These are phyloP conservation scores for Brachionus angularis DNA, from an alignment of 1,140 invertebrate genomes.

Conservation along the genomic window DNA sequence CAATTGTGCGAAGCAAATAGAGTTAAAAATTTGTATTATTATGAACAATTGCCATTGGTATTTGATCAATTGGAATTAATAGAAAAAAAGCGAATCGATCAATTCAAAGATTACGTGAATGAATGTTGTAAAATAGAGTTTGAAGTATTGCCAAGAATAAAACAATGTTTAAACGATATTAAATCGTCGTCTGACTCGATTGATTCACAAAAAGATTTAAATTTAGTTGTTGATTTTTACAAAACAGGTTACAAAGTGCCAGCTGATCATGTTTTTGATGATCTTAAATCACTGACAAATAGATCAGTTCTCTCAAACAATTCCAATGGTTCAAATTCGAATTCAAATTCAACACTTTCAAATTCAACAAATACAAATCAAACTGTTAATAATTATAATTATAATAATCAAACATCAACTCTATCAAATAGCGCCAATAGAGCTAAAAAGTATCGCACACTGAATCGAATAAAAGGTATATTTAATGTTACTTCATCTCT, in stretches of 20 bases:
- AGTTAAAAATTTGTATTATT: constrained; percentile 16
- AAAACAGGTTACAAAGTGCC: constrained; percentile 32
- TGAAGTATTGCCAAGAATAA: constrained; percentile 25
- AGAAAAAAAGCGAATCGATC: neutral
- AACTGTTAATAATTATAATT: too few relatives aligned
- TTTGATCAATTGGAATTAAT: neutral
- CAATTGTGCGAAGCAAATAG: constrained; percentile 34
- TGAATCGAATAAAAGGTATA: constrained; percentile 32
- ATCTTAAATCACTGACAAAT: neutral
- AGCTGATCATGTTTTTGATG: constrained; percentile 1
- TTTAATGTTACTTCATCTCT: too few relatives aligned
- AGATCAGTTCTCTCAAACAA: neutral
- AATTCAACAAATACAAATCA: neutral
- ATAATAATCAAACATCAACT: neutral
- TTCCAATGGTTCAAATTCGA: neutral
- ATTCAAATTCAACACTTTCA: neutral
- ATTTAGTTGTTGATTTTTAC: constrained; percentile 1
- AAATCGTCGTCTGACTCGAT: neutral
- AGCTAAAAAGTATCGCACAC: constrained; percentile 34
- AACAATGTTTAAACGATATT: neutral
- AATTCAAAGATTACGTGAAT: constrained; percentile 3
- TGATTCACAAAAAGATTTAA: neutral
- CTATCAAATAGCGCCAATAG: neutral
- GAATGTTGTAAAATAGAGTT: constrained; percentile 1
- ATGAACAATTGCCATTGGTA: constrained; percentile 17